Base-by-base conservation (phyloP, 2,888 invertebrate species). In the Hemicrepidius hirtus region DNA sequence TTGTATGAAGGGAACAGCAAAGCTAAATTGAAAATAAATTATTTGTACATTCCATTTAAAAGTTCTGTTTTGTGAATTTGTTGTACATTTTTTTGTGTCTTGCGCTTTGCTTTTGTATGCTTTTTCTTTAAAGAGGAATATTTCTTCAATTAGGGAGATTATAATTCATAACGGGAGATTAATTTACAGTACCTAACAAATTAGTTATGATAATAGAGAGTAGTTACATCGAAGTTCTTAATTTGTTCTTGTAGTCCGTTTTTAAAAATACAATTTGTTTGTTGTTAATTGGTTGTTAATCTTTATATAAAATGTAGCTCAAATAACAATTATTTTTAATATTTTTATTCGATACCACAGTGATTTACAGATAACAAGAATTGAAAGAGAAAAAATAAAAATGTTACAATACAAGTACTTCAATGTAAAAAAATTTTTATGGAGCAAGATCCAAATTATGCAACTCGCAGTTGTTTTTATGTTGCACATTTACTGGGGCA, bases 11-110 rank as follows among this genome's bases (percentile, higher is more conserved):
- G 90, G 89, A 90, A 90, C 90, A 89, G 89, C 89, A 87, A 90
- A 90, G 88, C 84, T 85, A 85, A 82, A 84, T 84, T 85, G 82
- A 89, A 66, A 90, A 85, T 87, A 87, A 90, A 91, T 90, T 90
- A 92, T 92, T 92, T 92, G 92, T 92, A 92, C 92, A 92, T 92
- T 93, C 92, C 92, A 92, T 91, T 90, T 90, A 91, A 90, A 87
- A 57, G 57, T 68, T 89, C 91, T 85, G 84, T 85, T 84, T 84
- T 85, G 82, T 85, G 82, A 83, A 82, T 81, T 78, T 81, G 81
- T 81, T 77, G 81, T 82, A 82, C 81, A 77, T 89, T 90, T 90
- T 90, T 88, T 88, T 80, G 76, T 75, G 87, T 88, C n/a, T n/a
- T n/a, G n/a, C 88, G 83, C 86, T 85, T 86, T 88, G 88, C 87